phyloP scores from a whole-genome alignment of 2,888 invertebrate genomes.

The Drosophila peninsularis region DNA sequence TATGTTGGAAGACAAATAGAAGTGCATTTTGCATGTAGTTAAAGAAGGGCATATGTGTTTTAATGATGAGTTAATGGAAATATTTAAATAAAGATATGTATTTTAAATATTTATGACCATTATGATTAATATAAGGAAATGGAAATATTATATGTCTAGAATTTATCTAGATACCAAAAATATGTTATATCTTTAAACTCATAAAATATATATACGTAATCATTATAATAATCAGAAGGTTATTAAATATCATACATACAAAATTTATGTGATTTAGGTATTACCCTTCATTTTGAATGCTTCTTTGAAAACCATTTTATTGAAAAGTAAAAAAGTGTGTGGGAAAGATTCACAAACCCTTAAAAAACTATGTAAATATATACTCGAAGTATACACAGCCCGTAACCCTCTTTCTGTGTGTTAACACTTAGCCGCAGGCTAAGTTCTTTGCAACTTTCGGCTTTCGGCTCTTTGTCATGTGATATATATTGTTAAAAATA shows the following conservation, averaged over 20 bases:
- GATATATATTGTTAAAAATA: conserved; percentile 55
- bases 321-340: background rate
- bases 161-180: too few relatives aligned
- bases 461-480: conserved; percentile 59
- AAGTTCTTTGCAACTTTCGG: conserved; percentile 55
- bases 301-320: background rate
- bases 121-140: too few relatives aligned
- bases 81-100: background rate
- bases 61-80: background rate
- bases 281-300: too few relatives aligned
- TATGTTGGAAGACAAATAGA: background rate
- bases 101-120: too few relatives aligned
- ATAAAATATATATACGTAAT: too few relatives aligned
- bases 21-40: background rate
- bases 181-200: too few relatives aligned
- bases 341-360: background rate
- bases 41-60: background rate
- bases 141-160: too few relatives aligned
- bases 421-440: conserved; percentile 25
- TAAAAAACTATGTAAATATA: background rate
- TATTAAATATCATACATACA: too few relatives aligned
- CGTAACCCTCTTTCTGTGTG: background rate
- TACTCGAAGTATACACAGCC: background rate
- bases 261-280: too few relatives aligned
- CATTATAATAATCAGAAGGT: too few relatives aligned